Base-by-base conservation (phyloP, 1,140 invertebrate species). In the Plectrocnemia conspersa region DNA sequence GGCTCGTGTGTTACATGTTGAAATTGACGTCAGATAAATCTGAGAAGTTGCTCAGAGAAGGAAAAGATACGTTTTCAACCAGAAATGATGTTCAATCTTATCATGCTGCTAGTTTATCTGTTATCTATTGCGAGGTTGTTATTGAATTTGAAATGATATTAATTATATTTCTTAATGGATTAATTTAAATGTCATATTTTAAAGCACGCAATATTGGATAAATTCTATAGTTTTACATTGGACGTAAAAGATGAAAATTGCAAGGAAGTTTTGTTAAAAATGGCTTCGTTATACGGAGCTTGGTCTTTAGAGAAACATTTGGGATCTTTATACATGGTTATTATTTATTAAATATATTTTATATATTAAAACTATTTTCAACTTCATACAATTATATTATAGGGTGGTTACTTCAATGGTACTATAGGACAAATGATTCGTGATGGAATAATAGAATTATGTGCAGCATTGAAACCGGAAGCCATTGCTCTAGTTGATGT, bases 401-500 rank as follows among this genome's bases (percentile, higher is more conserved):
- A 79, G 77, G 79, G 73, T 45, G 71, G 75, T 1, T 77, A 73
- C 59, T 69, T 76, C 41, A 59, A 56, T 1, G 69, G 68, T 11
- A 42, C 65, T 32, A 71, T 73, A 55, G 75, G 76, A 0, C 54
- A 69, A 21, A 59, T 64, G 0, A 56, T 83, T 2, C 74, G 79
- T 23, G 75, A 79, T 55, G 79, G 72, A 13, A 82, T 88, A 13
- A 65, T 87, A 35, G 62, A 71, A 27, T 64, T 86, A 18, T 85
- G 86, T 65, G 56, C 65, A 1, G 66, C 74, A 36, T 61, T 93
- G 7, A 85, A 85, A 66, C 74, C 82, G 41, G 83, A 74, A 56
- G 82, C 86, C 6, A 80, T 93, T 9, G 64, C 83, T 6, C 72
- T 94, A n/a, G 84, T 84, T 1, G 93, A 97, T 77, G 82, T 82